Percentiles rank a stretch among this genome's conserved stretches.
Evolutionary conservation across 2,888 invertebrate species (phyloP).

Genomic region (Nudaria mundana): DNA sequence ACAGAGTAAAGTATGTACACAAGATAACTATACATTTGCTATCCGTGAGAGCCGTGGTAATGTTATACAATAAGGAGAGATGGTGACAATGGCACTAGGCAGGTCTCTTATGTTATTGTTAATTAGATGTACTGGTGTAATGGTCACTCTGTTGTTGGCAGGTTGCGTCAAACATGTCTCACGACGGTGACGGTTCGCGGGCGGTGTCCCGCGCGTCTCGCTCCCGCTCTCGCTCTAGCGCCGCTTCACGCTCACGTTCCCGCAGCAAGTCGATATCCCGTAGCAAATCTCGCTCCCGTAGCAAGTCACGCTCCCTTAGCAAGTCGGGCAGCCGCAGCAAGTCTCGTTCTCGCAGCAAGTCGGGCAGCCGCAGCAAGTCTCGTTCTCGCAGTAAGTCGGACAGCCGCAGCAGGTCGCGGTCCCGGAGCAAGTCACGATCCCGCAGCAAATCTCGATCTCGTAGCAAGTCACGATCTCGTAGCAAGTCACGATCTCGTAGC

Average conservation of each 20-base stretch:
- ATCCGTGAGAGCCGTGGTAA: too few relatives aligned
- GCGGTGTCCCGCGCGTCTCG: slow-evolving; percentile 31
- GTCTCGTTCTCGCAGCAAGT: slow-evolving; percentile 28
- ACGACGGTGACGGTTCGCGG: slow-evolving; percentile 55
- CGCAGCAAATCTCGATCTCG: slow-evolving; percentile 16
- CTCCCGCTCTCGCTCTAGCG: slow-evolving; percentile 5
- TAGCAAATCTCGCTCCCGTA: slow-evolving; percentile 31
- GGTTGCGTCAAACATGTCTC: slow-evolving; percentile 64
- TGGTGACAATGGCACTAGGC: too few relatives aligned
- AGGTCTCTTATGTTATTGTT: too few relatives aligned
- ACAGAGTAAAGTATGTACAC: too few relatives aligned
- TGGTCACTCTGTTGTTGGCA: too few relatives aligned
- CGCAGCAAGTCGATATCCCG: slow-evolving; percentile 37
- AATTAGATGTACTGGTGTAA: too few relatives aligned
- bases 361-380: slow-evolving; percentile 22
- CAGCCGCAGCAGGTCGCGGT: slow-evolving; percentile 16
- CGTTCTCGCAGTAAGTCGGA: slow-evolving; percentile 16
- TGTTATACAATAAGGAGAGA: too few relatives aligned
- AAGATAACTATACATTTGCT: too few relatives aligned
- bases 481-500: slow-evolving; percentile 12
- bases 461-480: slow-evolving; percentile 29
- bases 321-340: slow-evolving; percentile 12
- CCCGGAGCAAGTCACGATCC: slow-evolving; percentile 44
- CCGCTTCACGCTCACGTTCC: slow-evolving; percentile 40
- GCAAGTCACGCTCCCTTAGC: slow-evolving; percentile 15